Evolutionary conservation across 2,797 vertebrate genomes (phyloP), one percentile per base, ranked within the genome.

Genomic region (Threskiornis aethiopicus): DNA sequence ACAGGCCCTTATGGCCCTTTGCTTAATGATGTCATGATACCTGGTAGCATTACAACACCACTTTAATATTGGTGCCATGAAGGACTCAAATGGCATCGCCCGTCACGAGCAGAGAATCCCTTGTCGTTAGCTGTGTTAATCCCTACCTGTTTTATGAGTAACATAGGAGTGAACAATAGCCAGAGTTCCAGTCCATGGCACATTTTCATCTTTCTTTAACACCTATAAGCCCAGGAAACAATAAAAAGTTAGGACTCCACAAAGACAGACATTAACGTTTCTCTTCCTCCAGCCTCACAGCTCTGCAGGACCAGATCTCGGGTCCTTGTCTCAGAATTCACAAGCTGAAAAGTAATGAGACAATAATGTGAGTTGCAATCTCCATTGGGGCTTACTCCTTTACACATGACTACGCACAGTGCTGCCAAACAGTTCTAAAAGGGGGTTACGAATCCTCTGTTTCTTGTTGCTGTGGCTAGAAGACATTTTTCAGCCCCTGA

Each of bases 141-240:
- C 22, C 98, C 95, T 91, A 99, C 99, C 99, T 92, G 99, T 99
- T 98, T 99, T 99, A 97, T 99, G 99, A 95, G 99, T 99, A 69
- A 99, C 99, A 16, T 99, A 99, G 67, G 99, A 99, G 97, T 99
- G 99, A 65, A 99, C 98, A 1, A 98, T 97, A 95, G 98, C 98
- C 95, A 99, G 98, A 98, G 99, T 99, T 96, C 99, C 99, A 11
- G 99, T 99, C 99, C 99, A 99, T 62, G 99, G 99, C 98, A 99
- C 98, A 46, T 97, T 98, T 64, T 98, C 98, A 3, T 99, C 99
- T 92, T 99, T 99, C 98, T 99, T 99, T 97, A 99, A 98, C 79
- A 99, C 99, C 99, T 99, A 77, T 20, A 84, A 93, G 81, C 52
- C 84, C 78, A 17, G 31, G 59, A 87, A 77, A 94, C 41, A 96